These are phyloP conservation scores for Pyrrhosoma nymphula DNA, from an alignment of 2,888 invertebrate genomes.

Conservation along the genomic window DNA sequence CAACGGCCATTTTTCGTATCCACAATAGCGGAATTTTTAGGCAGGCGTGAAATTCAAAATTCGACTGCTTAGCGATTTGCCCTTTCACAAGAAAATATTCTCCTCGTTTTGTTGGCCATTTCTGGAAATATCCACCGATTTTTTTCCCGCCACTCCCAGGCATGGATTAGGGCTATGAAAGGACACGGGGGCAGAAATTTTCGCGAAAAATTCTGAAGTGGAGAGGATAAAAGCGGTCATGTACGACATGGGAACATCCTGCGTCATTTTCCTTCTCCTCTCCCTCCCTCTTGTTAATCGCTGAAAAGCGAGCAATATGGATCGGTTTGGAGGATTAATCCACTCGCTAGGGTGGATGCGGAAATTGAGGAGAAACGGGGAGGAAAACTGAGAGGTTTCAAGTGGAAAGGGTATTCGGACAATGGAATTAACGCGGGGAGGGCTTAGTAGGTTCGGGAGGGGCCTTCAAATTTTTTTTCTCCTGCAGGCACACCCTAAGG, in stretches of 20 bases:
- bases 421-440: not conserved
- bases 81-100: not conserved
- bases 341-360: not conserved
- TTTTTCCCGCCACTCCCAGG: not conserved
- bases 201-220: not conserved
- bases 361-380: not conserved
- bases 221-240: not conserved
- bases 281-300: not conserved
- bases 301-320: slow-evolving; percentile 31
- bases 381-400: not conserved
- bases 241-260: not conserved
- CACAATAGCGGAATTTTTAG: not conserved
- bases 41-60: not conserved
- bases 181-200: not conserved
- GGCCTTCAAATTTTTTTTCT: not conserved
- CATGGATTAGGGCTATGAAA: not conserved
- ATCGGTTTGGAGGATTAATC: slow-evolving; percentile 22
- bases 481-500: too few relatives aligned
- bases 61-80: not conserved
- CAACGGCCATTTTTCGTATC: too few relatives aligned
- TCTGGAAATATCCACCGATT: not conserved
- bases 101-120: not conserved
- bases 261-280: not conserved
- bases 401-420: slow-evolving; percentile 2
- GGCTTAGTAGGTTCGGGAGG: not conserved